These are phyloP conservation scores for Hydrotaea cyrtoneurina DNA, from an alignment of 2,888 invertebrate genomes.

Conservation along the genomic window DNA sequence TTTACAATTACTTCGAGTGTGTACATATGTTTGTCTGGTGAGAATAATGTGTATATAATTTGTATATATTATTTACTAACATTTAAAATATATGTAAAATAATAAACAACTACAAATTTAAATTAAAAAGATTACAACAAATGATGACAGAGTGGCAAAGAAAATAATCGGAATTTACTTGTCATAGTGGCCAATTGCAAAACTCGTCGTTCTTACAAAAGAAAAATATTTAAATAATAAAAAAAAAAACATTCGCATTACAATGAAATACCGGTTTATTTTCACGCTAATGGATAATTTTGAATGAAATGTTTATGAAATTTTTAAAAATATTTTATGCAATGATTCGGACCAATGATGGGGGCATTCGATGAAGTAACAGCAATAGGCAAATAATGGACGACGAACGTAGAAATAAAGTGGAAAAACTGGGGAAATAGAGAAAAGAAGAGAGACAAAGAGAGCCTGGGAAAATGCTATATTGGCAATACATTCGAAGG, in stretches of 20 bases:
- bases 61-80: slow-evolving; percentile 23
- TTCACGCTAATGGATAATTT: background rate
- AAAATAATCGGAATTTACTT: background rate
- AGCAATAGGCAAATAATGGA: background rate
- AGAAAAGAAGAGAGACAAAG: no score
- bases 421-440: background rate
- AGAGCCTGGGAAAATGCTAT: background rate
- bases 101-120: background rate
- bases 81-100: background rate
- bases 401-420: no score
- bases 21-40: background rate
- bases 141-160: background rate
- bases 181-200: background rate
- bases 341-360: background rate
- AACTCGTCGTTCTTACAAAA: background rate
- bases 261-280: background rate
- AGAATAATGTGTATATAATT: background rate
- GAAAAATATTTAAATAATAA: no score
- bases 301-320: background rate
- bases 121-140: background rate
- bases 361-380: background rate
- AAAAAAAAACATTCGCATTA: background rate
- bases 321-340: background rate
- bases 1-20: background rate
- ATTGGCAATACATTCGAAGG: no score